These are phyloP conservation scores for Spicauda simplicius DNA, from an alignment of 2,888 invertebrate species.

Conservation along the genomic window DNA sequence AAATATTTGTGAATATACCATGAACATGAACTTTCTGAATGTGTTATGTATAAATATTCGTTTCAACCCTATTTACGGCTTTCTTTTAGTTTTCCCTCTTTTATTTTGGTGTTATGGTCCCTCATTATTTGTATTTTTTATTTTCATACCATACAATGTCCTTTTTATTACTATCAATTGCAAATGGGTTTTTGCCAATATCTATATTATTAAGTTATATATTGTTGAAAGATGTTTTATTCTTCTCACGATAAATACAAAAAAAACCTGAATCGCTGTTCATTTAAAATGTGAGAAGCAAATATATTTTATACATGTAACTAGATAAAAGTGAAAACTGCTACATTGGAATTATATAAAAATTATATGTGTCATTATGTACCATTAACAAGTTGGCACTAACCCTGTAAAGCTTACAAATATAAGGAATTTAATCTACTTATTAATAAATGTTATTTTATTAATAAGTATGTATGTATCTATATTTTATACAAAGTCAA, in stretches of 20 bases:
- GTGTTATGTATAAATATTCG: background rate
- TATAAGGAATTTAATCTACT: background rate
- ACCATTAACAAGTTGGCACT: background rate
- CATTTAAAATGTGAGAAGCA: too few relatives aligned
- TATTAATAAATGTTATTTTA: background rate
- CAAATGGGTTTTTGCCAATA: background rate
- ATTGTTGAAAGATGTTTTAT: too few relatives aligned
- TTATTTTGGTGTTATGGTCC: slow-evolving; percentile 21
- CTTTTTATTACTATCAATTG: background rate
- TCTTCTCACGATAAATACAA: too few relatives aligned
- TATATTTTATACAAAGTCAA: background rate
- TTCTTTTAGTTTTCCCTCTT: slow-evolving; percentile 14
- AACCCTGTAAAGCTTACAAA: slow-evolving; percentile 7
- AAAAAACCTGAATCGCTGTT: too few relatives aligned
- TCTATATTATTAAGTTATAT: too few relatives aligned
- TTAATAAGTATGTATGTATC: background rate
- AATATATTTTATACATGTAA: too few relatives aligned
- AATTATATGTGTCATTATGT: too few relatives aligned
- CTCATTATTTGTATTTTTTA: slow-evolving; percentile 4
- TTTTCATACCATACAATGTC: slow-evolving; percentile 9
- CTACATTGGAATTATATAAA: too few relatives aligned
- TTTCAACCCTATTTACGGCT: slow-evolving; percentile 13
- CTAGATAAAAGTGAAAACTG: too few relatives aligned
- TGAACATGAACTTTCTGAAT: slow-evolving; percentile 10
- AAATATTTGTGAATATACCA: background rate